These are phyloP conservation scores for Hydractinia echinata DNA, from an alignment of 30 jellyfish, hydroid and myxozoan genomes.

Conservation along the genomic window DNA sequence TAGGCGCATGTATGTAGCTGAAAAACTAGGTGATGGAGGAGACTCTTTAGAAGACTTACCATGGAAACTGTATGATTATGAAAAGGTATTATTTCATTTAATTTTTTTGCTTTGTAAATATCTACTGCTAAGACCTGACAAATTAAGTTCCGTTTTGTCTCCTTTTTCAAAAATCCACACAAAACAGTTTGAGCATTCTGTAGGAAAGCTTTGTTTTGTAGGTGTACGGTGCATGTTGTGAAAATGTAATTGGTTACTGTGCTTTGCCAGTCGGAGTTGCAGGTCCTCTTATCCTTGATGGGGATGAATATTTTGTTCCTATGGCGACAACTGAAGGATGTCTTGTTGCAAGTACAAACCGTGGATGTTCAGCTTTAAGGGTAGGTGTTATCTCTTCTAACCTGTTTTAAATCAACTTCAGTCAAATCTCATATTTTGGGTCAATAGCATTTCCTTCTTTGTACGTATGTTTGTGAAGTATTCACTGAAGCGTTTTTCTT, in stretches of 20 bases:
- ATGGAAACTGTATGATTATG: slow-evolving; percentile 58
- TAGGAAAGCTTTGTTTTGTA: not conserved
- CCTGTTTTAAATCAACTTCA: too few species aligned
- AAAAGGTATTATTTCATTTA: slow-evolving; percentile 43
- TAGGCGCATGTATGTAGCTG: slow-evolving; percentile 40
- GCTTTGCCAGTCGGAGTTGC: slow-evolving; percentile 95
- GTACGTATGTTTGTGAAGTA: too few species aligned
- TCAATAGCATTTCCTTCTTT: too few species aligned
- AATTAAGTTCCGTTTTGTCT: too few species aligned
- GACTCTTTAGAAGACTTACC: slow-evolving; percentile 73
- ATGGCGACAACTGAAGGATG: slow-evolving; percentile 99
- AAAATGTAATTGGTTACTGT: slow-evolving; percentile 96
- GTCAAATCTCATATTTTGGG: too few species aligned
- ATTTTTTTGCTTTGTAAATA: too few species aligned
- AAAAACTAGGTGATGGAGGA: slow-evolving; percentile 31
- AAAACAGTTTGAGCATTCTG: too few species aligned
- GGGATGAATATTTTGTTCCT: slow-evolving; percentile 76
- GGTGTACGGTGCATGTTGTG: slow-evolving; percentile 97
- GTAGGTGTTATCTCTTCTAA: slow-evolving; percentile 25
- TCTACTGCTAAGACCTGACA: too few species aligned
- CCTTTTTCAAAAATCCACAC: too few species aligned
- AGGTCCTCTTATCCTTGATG: slow-evolving; percentile 89
- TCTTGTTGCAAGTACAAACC: slow-evolving; percentile 97
- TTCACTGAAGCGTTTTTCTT: too few species aligned
- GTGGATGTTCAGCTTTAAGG: slow-evolving; percentile 96